phyloP scores from a whole-genome alignment of 2,888 invertebrate genomes.

The Leucozona laternaria region DNA sequence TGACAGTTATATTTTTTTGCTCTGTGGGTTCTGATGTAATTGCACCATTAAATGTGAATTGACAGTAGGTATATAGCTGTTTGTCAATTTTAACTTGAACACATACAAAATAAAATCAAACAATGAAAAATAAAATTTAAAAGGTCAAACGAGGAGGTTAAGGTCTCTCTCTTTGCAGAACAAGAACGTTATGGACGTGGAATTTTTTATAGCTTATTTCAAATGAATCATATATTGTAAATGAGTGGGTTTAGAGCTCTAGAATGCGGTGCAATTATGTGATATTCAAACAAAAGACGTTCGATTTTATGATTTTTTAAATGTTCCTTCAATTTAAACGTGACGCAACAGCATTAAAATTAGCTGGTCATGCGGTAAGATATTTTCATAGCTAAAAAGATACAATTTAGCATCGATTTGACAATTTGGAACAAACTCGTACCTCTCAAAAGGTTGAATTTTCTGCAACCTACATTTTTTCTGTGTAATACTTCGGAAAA shows the following conservation, averaged over 20 bases:
- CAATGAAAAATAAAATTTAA: neutral
- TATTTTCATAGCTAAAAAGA: too few relatives aligned
- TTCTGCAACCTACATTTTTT: too few relatives aligned
- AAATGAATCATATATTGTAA: neutral
- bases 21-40: conserved; percentile 41
- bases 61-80: neutral
- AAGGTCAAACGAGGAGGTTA: conserved; percentile 25
- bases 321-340: neutral
- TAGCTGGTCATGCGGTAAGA: neutral
- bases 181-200: conserved; percentile 9
- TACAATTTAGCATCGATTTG: too few relatives aligned
- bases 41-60: conserved; percentile 58
- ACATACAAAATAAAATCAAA: neutral
- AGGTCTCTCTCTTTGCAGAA: conserved; percentile 4
- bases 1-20: conserved; percentile 35
- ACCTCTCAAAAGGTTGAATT: too few relatives aligned
- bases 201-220: neutral
- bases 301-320: conserved; percentile 18
- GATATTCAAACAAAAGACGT: conserved; percentile 5
- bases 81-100: neutral
- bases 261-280: neutral
- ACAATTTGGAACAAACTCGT: too few relatives aligned
- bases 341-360: neutral
- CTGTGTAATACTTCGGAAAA: too few relatives aligned
- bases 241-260: conserved; percentile 3